Percentiles rank a stretch among this genome's conserved stretches.
phyloP scores from a whole-genome alignment of 2,888 invertebrate genomes.

The Pherbina coryleti region DNA sequence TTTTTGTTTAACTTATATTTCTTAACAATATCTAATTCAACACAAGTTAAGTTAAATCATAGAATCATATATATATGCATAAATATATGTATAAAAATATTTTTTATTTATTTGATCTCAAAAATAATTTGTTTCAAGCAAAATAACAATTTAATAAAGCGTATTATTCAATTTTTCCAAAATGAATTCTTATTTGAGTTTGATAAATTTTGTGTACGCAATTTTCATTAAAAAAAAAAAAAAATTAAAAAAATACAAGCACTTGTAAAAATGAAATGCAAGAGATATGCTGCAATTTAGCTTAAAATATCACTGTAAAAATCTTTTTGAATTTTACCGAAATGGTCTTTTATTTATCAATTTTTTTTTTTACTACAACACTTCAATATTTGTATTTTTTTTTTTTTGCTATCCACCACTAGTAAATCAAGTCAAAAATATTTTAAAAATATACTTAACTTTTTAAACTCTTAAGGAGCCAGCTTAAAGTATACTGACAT shows the following conservation, averaged over 20 bases:
- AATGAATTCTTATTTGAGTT: constrained; percentile 36
- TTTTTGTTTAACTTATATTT: constrained; percentile 30
- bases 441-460: too few species aligned
- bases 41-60: constrained; percentile 54
- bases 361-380: not conserved
- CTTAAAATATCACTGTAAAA: not conserved
- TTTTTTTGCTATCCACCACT: too few species aligned
- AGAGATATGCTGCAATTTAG: constrained; percentile 25
- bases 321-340: not conserved
- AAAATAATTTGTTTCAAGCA: constrained; percentile 57
- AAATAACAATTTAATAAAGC: constrained; percentile 47
- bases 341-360: not conserved
- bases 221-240: not conserved
- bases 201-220: constrained; percentile 6
- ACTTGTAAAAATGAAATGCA: not conserved
- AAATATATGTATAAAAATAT: constrained; percentile 1
- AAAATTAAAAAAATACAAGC: not conserved
- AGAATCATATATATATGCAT: constrained; percentile 13
- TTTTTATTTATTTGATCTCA: constrained; percentile 57
- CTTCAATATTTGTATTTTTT: not conserved
- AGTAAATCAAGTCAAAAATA: too few species aligned
- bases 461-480: too few species aligned
- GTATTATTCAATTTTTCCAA: not conserved
- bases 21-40: constrained; percentile 50
- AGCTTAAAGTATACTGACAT: too few species aligned